Evolutionary conservation across 2,113 vertebrate genomes (phyloP).

Genomic region (Steatornis caripensis): DNA sequence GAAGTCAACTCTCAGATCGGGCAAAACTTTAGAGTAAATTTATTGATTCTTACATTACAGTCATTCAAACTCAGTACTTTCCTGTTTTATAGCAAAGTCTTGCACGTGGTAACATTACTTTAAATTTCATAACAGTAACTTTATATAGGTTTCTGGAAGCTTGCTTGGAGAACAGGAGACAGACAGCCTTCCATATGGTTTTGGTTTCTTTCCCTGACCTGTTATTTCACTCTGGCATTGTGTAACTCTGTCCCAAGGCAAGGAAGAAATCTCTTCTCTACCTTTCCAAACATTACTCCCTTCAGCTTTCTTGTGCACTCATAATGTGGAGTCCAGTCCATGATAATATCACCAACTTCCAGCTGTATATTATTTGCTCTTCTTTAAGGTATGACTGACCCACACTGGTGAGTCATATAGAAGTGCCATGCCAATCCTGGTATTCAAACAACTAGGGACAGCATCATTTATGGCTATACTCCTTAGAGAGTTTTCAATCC

Average conservation of each 20-base stretch:
- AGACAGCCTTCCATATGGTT: not conserved
- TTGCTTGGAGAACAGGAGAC: not conserved
- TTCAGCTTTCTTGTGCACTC: not conserved
- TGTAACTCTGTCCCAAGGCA: not conserved
- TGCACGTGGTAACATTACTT: not conserved
- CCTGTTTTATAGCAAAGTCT: not conserved
- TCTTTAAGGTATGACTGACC: not conserved
- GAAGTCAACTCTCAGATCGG: not conserved
- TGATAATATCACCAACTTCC: not conserved
- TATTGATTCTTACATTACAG: not conserved
- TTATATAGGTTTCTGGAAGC: not conserved
- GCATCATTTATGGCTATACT: rapidly evolving
- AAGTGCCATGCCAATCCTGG: not conserved
- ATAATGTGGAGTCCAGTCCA: not conserved
- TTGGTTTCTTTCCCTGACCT: not conserved
- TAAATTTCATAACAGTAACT: not conserved
- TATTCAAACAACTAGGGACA: not conserved
- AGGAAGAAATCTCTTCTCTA: not conserved
- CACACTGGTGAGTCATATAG: too few relatives aligned
- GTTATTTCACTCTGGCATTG: not conserved
- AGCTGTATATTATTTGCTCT: not conserved
- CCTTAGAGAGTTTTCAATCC: not conserved
- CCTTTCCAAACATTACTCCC: not conserved
- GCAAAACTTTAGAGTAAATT: not conserved
- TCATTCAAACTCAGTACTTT: not conserved